phyloP scores from a whole-genome alignment of 2,797 vertebrate species.

The Eutrigla gurnardus region DNA sequence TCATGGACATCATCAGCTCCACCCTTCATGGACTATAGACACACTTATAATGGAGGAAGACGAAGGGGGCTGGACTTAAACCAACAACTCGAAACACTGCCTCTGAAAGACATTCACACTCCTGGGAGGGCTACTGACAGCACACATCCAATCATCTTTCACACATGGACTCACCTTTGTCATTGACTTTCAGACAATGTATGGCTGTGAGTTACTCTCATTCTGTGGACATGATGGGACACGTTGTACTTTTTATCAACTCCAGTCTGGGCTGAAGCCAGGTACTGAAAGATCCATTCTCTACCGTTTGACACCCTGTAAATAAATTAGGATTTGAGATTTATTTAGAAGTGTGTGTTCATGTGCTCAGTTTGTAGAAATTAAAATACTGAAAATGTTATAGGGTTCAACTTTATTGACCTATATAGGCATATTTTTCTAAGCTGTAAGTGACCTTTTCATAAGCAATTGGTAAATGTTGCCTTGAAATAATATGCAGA shows the following conservation, averaged over 20 bases:
- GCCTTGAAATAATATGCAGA: slow-evolving; percentile 38
- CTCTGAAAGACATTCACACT: slow-evolving; percentile 18
- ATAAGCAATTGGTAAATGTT: slow-evolving; percentile 22
- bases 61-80: slow-evolving; percentile 6
- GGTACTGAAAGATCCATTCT: slow-evolving; percentile 13
- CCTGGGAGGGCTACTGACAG: slow-evolving; percentile 15
- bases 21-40: slow-evolving; percentile 90
- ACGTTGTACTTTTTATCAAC: neutral
- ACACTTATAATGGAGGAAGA: neutral
- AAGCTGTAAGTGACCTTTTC: slow-evolving; percentile 38
- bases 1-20: slow-evolving; percentile 96
- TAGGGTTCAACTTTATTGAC: slow-evolving; percentile 72
- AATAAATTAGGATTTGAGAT: slow-evolving; percentile 36
- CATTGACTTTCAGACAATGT: slow-evolving; percentile 17
- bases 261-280: slow-evolving; percentile 8
- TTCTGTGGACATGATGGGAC: slow-evolving; percentile 15
- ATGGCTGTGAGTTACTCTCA: neutral
- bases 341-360: slow-evolving; percentile 41
- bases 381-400: slow-evolving; percentile 41
- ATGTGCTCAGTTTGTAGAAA: slow-evolving; percentile 56
- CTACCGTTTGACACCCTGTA: slow-evolving; percentile 10
- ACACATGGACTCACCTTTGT: slow-evolving; percentile 10
- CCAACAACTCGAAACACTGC: slow-evolving; percentile 7
- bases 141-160: slow-evolving; percentile 12
- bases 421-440: slow-evolving; percentile 63